phyloP scores from a whole-genome alignment of 2,113 vertebrate species.

The Prolemur simus region DNA sequence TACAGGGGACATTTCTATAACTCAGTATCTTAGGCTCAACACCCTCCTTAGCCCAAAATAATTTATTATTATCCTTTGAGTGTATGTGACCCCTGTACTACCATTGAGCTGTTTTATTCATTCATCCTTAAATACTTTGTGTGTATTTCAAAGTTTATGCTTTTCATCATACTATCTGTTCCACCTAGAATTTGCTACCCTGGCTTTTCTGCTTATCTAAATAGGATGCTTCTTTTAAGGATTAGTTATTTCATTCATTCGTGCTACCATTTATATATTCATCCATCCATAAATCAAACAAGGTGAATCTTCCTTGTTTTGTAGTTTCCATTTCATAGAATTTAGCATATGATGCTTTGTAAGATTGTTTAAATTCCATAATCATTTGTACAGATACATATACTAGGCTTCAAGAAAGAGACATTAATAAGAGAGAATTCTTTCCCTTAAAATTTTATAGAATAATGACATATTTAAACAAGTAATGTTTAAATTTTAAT shows the following conservation, averaged over 20 bases:
- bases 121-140: neutral
- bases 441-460: neutral
- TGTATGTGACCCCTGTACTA: neutral
- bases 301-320: neutral
- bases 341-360: neutral
- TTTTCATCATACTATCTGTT: neutral
- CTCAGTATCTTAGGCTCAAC: no score
- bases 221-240: neutral
- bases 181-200: neutral
- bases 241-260: neutral
- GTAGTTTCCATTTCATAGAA: neutral
- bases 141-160: neutral
- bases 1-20: no score
- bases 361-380: conserved; percentile 4
- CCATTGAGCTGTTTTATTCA: neutral
- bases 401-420: neutral
- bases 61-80: neutral
- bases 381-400: neutral
- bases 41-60: neutral
- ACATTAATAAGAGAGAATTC: neutral
- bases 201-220: neutral
- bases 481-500: neutral
- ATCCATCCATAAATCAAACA: neutral
- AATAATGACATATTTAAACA: conserved; percentile 20
- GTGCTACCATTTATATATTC: neutral